Evolutionary conservation across 2,888 invertebrate genomes (phyloP), one percentile per base, ranked within the genome.

Genomic region (Volucella zonaria): DNA sequence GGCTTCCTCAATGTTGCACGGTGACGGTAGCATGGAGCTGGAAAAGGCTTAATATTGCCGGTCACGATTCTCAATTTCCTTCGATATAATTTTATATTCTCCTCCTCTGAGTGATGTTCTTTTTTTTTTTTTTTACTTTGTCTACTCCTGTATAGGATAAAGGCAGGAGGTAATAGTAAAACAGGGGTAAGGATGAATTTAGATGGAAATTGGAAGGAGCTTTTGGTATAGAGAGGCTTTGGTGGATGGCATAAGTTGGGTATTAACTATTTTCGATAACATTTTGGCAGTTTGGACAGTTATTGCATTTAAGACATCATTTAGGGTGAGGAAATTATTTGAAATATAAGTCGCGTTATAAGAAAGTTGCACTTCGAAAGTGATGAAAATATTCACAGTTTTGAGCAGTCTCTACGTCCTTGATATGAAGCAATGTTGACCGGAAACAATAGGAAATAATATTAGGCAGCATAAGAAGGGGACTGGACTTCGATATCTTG

Each of bases 51-150:
- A 58, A 47, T 73, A 73, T 81, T 85, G 73, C 85, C 73, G 76
- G 85, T 85, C 85, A 85, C 85, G 85, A 76, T 85, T 81, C 85
- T 85, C 85, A 85, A 85, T 85, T 81, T 85, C 81, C 76, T 68
- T 80, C 45, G 52, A 51, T 79, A 68, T 82, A 82, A 68, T 82
- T 79, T 68, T 82, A 79, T 82, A 74, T 82, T 31, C 31, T 56
- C 43, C 66, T 62, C 70, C 42, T 67, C 45, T 70, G 83, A 83
- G 75, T 76, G 83, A 80, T 80, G 80, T 83, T 38, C 66, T 83
- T 70, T 74, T 82, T 70, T 74, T 83, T 70, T 74, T 82, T 70
- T 74, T 40, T 67, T 82, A 67, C 61, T 79, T 82, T 68, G 68
- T 56, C 52, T 56, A 15, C 38, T 58, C 45, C n/a, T 58, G 23